Evolutionary conservation across 1,140 invertebrate species (phyloP).

Genomic region (Oryctes rhinoceros): DNA sequence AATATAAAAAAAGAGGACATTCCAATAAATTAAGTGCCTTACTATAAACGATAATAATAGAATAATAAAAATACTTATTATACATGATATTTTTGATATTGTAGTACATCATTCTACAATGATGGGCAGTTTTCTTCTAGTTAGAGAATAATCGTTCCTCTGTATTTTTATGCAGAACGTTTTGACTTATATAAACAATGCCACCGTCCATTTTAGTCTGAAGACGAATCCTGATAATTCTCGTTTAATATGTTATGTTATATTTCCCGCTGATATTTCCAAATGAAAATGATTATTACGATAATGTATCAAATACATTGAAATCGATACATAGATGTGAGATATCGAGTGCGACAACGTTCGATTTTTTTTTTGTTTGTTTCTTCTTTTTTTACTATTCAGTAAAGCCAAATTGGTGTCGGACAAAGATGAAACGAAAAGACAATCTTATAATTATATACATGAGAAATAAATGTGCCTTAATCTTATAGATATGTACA

Average conservation of each 20-base stretch:
- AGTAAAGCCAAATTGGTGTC: constrained; percentile 7
- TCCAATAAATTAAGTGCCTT: constrained; percentile 32
- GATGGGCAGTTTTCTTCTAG: too few relatives aligned
- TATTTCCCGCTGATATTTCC: neutral
- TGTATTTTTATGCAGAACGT: neutral
- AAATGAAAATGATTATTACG: neutral
- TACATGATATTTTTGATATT: constrained; percentile 15
- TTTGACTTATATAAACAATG: neutral
- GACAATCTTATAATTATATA: neutral
- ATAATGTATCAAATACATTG: neutral
- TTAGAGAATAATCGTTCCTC: neutral
- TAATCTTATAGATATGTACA: constrained; percentile 20
- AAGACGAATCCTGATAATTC: constrained; percentile 13
- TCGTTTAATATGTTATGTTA: neutral
- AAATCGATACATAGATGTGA: neutral
- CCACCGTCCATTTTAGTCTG: constrained; percentile 24
- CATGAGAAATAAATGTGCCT: constrained; percentile 1
- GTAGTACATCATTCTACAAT: neutral
- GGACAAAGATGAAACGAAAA: neutral
- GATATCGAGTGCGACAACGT: constrained; percentile 25
- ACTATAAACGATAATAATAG: neutral
- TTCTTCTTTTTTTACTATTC: neutral
- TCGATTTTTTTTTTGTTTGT: neutral
- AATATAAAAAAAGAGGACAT: neutral
- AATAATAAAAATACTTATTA: neutral